Evolutionary conservation across 2,888 invertebrate genomes (phyloP), one percentile per base, ranked within the genome.

Genomic region (Epistrophe grossulariae): DNA sequence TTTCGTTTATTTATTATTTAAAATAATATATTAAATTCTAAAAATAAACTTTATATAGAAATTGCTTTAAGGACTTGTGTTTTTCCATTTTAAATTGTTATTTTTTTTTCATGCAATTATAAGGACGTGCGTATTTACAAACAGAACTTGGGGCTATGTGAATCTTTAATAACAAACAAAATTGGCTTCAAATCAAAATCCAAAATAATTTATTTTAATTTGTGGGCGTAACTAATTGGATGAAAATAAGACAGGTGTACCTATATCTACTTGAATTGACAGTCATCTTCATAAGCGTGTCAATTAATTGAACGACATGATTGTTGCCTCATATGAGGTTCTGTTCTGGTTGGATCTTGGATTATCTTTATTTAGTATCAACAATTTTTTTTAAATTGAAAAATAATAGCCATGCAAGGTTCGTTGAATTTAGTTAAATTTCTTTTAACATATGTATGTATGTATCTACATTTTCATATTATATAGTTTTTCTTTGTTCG

Each of bases 331-430:
- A 43, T n/a, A n/a, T 40, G 50, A 15, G 9, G 28, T 73, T 76
- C 28, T 13, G 31, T 50, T 24, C 31, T 31, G 31, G 3, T 4
- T 35, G 35, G 35, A n/a, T 70, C 15, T 50, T 59, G n/a, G n/a
- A n/a, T n/a, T 57, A 77, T 77, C 72, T 78, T 55, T 15, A 83
- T 66, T 57, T 6, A 60, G 4, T 35, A 78, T 78, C 78, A 77
- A 59, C 28, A 64, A 82, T 11, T 24, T 24, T n/a, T 28, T 15
- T 62, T 78, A 79, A 64, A 79, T 64, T 84, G 38, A 64, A 79
- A 79, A 70, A 73, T 83, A 79, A 73, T 70, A 73, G 38, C 52
- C 40, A 24, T 59, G 70, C 62, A 83, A 70, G 83, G 74, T 79
- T 84, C 79, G 84, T 84, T 84, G 70, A 57, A 71, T 84, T 64